Base-by-base conservation (phyloP, 2,113 vertebrate genomes). In the Corapipo altera region DNA sequence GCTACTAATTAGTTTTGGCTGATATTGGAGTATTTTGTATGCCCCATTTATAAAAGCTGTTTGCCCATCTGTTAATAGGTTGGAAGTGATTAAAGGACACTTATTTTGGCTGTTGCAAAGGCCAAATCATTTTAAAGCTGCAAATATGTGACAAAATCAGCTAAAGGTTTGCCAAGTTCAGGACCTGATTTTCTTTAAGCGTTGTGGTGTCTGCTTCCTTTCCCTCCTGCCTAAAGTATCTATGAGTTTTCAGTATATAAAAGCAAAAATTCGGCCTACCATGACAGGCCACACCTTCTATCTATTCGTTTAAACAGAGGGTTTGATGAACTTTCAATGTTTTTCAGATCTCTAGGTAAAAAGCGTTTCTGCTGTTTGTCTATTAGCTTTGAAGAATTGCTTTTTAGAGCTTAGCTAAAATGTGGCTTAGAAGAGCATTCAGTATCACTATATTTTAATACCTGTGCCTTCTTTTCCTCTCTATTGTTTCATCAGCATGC, bases 1-100 rank as follows among this genome's bases (percentile, higher is more conserved):
- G 85, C 88, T 97, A 96, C 97, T 98, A 98, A 98, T 98, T 98
- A 98, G 97, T 98, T 98, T 97, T 98, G 98, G 98, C 98, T 98
- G 97, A 97, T 98, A 96, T 8, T 94, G 93, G 95, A 98, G 95
- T 97, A 98, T 98, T 98, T 98, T 98, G 95, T 95, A 97, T 97
- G 97, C 97, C 96, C 97, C 98, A 96, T 97, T 97, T 98, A 97
- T 97, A 98, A 98, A 98, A 98, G 97, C 97, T 97, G 96, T 97
- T 98, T 97, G 94, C 95, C 98, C 97, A 98, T 98, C 98, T 98
- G 98, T 97, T 98, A 98, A 98, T 97, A 98, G 97, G 98, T 98
- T 98, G 97, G 97, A 98, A 97, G 96, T 97, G 97, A 98, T 98
- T 98, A 98, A 98, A 97, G 97, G 97, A 97, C 97, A 98, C 95